phyloP scores from a whole-genome alignment of 2,797 vertebrate species.

The Gallinago nigripennis region DNA sequence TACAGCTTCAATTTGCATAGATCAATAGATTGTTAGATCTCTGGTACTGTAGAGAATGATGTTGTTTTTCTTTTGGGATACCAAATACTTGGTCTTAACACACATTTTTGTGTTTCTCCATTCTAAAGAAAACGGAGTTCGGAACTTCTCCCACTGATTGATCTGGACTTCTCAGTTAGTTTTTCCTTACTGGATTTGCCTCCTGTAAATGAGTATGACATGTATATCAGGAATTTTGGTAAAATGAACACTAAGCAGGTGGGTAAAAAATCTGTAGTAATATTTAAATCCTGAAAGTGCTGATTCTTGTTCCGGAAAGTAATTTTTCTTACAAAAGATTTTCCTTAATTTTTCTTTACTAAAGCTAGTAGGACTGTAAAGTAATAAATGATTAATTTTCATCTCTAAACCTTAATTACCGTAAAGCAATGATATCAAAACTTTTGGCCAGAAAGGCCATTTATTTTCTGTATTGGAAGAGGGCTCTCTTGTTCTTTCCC shows the following conservation, averaged over 20 bases:
- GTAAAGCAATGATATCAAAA: background rate
- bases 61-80: background rate
- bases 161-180: conserved; percentile 90
- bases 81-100: background rate
- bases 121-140: conserved; percentile 85
- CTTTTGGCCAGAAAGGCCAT: background rate
- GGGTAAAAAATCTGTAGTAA: background rate
- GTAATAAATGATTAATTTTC: background rate
- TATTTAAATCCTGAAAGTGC: background rate
- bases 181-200: conserved; percentile 89
- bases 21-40: background rate
- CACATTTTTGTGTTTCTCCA: conserved; percentile 14
- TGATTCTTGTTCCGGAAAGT: background rate
- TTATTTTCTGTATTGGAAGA: background rate
- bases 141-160: conserved; percentile 90
- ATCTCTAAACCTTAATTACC: background rate
- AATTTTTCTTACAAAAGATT: background rate
- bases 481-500: background rate
- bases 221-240: conserved; percentile 95
- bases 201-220: conserved; percentile 93
- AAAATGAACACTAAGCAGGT: conserved; percentile 93
- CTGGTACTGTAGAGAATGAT: background rate
- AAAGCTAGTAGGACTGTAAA: background rate
- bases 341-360: background rate
- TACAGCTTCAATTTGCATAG: background rate